Conservation (phyloP, 2,113 vertebrate species). For the Tragelaphus imberbis region DNA sequence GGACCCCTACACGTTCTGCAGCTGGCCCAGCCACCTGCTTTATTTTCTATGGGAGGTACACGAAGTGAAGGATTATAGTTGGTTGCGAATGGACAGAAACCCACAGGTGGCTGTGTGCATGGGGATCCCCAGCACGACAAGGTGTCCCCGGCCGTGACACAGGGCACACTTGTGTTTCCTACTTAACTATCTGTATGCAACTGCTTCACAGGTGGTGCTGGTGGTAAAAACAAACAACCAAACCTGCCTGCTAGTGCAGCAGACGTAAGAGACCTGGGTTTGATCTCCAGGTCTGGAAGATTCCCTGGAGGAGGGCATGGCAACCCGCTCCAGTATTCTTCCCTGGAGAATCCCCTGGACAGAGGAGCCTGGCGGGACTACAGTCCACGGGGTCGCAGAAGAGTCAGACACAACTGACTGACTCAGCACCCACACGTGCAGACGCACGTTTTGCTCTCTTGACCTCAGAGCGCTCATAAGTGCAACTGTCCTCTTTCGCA, state of each 20-base stretch:
- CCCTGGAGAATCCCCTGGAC: not conserved
- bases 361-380: fast-evolving
- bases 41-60: fast-evolving
- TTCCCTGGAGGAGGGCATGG: not conserved
- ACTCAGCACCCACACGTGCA: fast-evolving
- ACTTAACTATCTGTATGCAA: fast-evolving
- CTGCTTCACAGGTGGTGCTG: not conserved
- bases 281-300: not conserved
- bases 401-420: fast-evolving
- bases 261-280: fast-evolving
- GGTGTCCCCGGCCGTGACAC: fast-evolving
- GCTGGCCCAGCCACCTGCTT: no score
- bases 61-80: fast-evolving
- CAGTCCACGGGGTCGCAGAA: not conserved
- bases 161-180: fast-evolving
- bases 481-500: not conserved
- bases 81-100: fast-evolving
- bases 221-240: not conserved
- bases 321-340: not conserved
- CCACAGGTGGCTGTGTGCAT: fast-evolving
- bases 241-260: no score
- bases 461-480: fast-evolving
- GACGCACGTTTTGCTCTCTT: fast-evolving
- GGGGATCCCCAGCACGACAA: fast-evolving
- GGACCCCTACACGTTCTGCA: fast-evolving